These are phyloP conservation scores for Aphidius colemani DNA, from an alignment of 2,888 invertebrate species.

Conservation along the genomic window DNA sequence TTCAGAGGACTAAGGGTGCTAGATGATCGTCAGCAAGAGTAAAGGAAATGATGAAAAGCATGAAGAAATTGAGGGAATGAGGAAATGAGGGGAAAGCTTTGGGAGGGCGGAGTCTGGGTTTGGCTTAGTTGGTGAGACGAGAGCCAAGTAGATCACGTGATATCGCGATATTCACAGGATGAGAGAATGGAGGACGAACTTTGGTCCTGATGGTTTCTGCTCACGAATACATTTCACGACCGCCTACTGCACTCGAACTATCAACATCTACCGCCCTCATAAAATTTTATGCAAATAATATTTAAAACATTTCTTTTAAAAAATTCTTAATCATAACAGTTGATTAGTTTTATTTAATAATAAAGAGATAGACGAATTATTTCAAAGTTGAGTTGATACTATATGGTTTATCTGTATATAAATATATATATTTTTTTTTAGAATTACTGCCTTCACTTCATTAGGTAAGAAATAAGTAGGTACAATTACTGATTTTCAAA, in stretches of 20 bases:
- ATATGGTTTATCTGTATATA: too few relatives aligned
- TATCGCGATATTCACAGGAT: slow-evolving; percentile 24
- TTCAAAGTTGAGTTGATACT: too few relatives aligned
- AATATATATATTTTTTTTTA: too few relatives aligned
- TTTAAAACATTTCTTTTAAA: too few relatives aligned
- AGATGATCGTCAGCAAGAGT: slow-evolving; percentile 17
- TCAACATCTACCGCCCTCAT: slow-evolving; percentile 20
- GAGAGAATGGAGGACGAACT: slow-evolving; percentile 31
- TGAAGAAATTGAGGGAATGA: slow-evolving; percentile 18
- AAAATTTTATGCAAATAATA: not conserved
- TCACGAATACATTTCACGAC: slow-evolving; percentile 30
- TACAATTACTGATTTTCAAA: too few relatives aligned
- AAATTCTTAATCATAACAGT: too few relatives aligned
- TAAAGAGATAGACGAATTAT: too few relatives aligned
- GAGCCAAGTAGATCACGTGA: slow-evolving; percentile 31
- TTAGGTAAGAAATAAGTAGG: too few relatives aligned
- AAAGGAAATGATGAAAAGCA: slow-evolving; percentile 13
- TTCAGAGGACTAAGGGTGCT: slow-evolving; percentile 11
- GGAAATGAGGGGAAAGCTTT: slow-evolving; percentile 50
- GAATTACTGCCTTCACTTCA: too few relatives aligned
- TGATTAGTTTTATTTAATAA: too few relatives aligned
- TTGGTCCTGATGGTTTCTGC: slow-evolving; percentile 28
- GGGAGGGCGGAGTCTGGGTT: slow-evolving; percentile 63
- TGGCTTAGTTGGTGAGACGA: slow-evolving; percentile 20
- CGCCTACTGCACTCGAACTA: slow-evolving; percentile 33